phyloP scores from a whole-genome alignment of 1,140 invertebrate species.

The Glossosoma conforme region DNA sequence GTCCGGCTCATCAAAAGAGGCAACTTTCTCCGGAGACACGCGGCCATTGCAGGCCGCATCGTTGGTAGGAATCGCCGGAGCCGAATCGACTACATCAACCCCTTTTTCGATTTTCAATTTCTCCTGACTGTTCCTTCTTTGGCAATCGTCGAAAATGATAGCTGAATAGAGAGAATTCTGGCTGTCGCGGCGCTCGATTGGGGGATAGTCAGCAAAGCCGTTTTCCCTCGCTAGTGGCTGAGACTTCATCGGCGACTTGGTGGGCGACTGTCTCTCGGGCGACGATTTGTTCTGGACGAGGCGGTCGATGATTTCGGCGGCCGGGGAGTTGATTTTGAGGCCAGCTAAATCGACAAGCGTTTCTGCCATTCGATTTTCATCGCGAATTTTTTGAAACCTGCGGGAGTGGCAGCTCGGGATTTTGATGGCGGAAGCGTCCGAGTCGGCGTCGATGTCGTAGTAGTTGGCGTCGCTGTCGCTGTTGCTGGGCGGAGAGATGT shows the following conservation, averaged over 20 bases:
- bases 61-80: conserved; percentile 35
- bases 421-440: conserved; percentile 38
- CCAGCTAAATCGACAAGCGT: conserved; percentile 6
- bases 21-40: conserved; percentile 2
- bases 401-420: conserved; percentile 33
- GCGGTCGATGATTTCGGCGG: conserved; percentile 21
- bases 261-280: conserved; percentile 35
- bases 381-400: conserved; percentile 34
- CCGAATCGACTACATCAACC: no score
- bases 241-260: conserved; percentile 44
- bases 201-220: conserved; percentile 42
- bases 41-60: conserved; percentile 1
- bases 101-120: conserved; percentile 2
- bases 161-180: conserved; percentile 38
- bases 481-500: conserved; percentile 18
- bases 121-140: conserved; percentile 37
- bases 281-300: conserved; percentile 17
- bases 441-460: conserved; percentile 43
- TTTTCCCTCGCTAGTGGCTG: conserved; percentile 45
- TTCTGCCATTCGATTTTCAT: conserved; percentile 32
- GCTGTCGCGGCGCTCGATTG: conserved; percentile 13
- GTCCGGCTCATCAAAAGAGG: neutral
- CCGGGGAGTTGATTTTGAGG: conserved; percentile 3
- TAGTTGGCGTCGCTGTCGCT: conserved; percentile 44
- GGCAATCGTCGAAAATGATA: conserved; percentile 51